Evolutionary conservation across 2,113 vertebrate species (phyloP).

Genomic region (Mirza zaza): DNA sequence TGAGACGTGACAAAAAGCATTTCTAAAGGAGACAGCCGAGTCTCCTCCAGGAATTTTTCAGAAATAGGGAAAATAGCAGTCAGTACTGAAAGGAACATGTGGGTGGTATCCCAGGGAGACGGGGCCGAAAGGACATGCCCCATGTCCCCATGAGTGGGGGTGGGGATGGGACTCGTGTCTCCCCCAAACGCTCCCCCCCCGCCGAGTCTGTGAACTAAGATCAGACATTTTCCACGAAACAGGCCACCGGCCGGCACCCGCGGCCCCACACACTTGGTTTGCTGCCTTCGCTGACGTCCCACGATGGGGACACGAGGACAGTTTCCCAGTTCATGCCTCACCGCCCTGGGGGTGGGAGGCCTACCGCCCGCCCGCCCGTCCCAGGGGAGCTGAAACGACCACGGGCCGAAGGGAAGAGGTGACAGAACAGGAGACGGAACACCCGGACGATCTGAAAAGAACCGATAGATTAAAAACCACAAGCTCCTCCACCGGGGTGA

Average conservation of each 20-base stretch:
- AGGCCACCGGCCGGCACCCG: neutral
- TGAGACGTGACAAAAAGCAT: neutral
- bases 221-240: neutral
- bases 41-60: neutral
- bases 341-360: neutral
- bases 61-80: neutral
- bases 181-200: rapidly evolving
- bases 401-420: neutral
- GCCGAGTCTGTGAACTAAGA: neutral
- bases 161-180: neutral
- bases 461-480: slow-evolving; percentile 45
- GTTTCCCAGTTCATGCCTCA: rapidly evolving
- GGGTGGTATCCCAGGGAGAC: neutral
- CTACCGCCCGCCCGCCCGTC: too few species aligned
- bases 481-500: neutral
- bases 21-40: neutral
- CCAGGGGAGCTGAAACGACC: neutral
- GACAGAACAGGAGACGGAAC: rapidly evolving
- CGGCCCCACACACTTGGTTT: neutral
- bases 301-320: neutral
- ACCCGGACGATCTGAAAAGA: neutral
- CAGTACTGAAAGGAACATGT: neutral
- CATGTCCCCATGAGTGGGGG: too few species aligned
- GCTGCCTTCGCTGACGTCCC: neutral
- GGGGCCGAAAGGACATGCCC: neutral